Evolutionary conservation across 92 coral and sea anemone species (phyloP).

Genomic region (Paragorgia papillata): DNA sequence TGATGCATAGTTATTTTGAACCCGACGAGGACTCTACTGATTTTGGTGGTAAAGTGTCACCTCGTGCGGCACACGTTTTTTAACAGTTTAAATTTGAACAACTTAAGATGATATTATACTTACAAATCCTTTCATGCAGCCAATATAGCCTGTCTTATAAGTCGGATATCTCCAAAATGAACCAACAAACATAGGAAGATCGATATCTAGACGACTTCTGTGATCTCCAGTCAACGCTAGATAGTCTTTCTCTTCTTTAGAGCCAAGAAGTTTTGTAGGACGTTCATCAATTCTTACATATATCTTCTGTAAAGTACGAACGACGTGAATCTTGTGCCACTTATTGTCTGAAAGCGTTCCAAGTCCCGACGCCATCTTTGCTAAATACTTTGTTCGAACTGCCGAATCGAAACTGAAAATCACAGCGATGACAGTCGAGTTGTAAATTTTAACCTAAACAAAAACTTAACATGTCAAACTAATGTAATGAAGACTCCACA

Average conservation of each 20-base stretch:
- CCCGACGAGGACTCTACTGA: no score
- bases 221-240: slow-evolving; percentile 30
- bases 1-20: no score
- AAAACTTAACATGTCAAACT: neutral
- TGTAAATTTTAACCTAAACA: slow-evolving; percentile 20
- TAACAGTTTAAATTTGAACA: no score
- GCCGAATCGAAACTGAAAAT: slow-evolving; percentile 16
- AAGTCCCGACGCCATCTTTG: neutral
- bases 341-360: slow-evolving; percentile 13
- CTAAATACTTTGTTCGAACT: slow-evolving; percentile 18
- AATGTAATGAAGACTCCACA: neutral
- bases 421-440: slow-evolving; percentile 14
- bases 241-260: neutral
- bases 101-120: no score
- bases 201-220: slow-evolving; percentile 39
- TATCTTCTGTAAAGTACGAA: slow-evolving; percentile 29
- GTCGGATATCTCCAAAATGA: slow-evolving; percentile 34
- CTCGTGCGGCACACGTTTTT: no score
- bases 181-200: slow-evolving; percentile 42
- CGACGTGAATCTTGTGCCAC: slow-evolving; percentile 41
- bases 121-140: slow-evolving; percentile 48
- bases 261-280: neutral
- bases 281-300: slow-evolving; percentile 18
- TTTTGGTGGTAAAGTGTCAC: no score
- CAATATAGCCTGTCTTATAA: slow-evolving; percentile 25